Conservation (phyloP, 2,797 vertebrate species). For the Phataginus tricuspis region DNA sequence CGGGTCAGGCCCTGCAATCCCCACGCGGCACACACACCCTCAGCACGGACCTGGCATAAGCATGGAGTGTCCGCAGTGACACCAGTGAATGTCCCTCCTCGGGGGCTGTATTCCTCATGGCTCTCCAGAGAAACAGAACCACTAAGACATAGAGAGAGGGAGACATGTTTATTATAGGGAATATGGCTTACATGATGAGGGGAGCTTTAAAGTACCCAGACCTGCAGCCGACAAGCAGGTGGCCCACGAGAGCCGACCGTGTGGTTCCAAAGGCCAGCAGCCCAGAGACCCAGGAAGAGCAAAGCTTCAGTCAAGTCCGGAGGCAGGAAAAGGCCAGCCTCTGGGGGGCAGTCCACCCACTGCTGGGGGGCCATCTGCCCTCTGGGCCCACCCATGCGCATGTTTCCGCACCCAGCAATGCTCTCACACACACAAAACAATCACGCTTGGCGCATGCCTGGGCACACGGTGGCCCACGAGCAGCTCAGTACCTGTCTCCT, state of each 20-base stretch:
- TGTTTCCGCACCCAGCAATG: background rate
- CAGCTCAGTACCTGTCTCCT: too few species aligned
- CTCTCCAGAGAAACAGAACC: background rate
- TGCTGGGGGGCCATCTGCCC: background rate
- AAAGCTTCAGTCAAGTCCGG: background rate
- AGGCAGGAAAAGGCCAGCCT: background rate
- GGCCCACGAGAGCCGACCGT: background rate
- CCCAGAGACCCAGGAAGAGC: too few species aligned
- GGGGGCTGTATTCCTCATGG: too few species aligned
- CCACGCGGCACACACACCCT: rapidly evolving
- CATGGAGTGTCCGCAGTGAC: background rate
- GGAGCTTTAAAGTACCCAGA: background rate
- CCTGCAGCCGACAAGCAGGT: background rate
- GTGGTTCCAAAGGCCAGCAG: background rate
- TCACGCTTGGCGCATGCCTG: background rate
- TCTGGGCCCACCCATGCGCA: too few species aligned
- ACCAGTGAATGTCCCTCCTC: rapidly evolving
- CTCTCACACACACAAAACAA: background rate
- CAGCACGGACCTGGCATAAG: background rate
- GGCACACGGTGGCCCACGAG: background rate
- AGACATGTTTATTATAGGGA: background rate
- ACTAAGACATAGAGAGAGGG: rapidly evolving
- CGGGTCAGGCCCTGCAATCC: too few species aligned
- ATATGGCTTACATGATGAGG: rapidly evolving
- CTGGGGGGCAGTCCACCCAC: background rate